Evolutionary conservation across 2,113 vertebrate genomes (phyloP).

Genomic region (Chroicocephalus ridibundus): DNA sequence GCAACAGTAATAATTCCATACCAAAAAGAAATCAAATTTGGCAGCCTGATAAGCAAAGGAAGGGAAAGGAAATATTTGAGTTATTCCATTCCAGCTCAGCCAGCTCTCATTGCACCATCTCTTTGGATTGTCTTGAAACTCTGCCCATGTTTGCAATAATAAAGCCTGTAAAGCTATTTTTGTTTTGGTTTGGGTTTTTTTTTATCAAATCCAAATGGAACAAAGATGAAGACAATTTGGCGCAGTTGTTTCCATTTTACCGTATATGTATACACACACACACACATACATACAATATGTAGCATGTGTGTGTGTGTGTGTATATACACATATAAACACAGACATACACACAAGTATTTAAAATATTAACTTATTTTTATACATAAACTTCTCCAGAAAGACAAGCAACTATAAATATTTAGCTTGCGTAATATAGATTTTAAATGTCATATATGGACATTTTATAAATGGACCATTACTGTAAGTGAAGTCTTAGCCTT

Average conservation of each 20-base stretch:
- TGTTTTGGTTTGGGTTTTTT: background rate
- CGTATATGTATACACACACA: background rate
- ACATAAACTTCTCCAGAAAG: background rate
- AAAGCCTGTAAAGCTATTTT: constrained; percentile 14
- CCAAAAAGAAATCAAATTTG: constrained; percentile 16
- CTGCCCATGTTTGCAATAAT: constrained; percentile 4
- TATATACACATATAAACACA: background rate
- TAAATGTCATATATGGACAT: background rate
- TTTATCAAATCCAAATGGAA: background rate
- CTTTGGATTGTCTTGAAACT: constrained; percentile 29
- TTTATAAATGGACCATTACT: background rate
- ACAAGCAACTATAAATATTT: constrained; percentile 8
- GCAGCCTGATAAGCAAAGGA: constrained; percentile 34
- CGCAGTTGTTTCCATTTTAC: background rate
- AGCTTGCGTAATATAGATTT: background rate
- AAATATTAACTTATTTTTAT: background rate
- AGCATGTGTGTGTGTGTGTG: background rate
- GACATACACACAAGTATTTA: background rate
- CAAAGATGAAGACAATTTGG: background rate
- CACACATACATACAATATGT: background rate
- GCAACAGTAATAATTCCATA: constrained; percentile 3
- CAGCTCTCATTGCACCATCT: background rate
- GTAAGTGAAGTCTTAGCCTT: background rate
- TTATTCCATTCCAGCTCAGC: constrained; percentile 21
- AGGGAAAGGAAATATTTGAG: constrained; percentile 36